Evolutionary conservation across 2,113 vertebrate genomes (phyloP).

Genomic region (Puntigrus tetrazona): DNA sequence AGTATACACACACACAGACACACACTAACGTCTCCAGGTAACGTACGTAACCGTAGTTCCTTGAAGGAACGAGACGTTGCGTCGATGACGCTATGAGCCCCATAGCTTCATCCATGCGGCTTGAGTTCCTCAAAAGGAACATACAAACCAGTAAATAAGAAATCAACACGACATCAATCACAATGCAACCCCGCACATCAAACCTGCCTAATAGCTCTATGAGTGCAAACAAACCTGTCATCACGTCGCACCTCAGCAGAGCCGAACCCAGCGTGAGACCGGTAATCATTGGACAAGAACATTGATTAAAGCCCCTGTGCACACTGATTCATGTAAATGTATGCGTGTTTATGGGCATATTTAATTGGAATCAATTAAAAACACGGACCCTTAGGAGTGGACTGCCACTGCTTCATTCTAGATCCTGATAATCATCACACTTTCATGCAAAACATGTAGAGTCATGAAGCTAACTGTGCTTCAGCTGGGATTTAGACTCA

Average conservation of each 20-base stretch:
- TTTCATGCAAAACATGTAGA: slow-evolving; percentile 19
- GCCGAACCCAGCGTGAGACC: slow-evolving; percentile 6
- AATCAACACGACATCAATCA: slow-evolving; percentile 19
- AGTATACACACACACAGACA: too few relatives aligned
- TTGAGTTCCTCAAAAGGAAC: too few relatives aligned
- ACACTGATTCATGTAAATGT: slow-evolving; percentile 48
- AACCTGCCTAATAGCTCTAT: slow-evolving; percentile 15
- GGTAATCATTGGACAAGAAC: slow-evolving; percentile 46
- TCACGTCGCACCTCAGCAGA: slow-evolving; percentile 19
- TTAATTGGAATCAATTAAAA: slow-evolving; percentile 43
- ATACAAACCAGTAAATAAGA: background rate
- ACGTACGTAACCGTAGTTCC: too few relatives aligned
- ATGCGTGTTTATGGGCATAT: slow-evolving; percentile 42
- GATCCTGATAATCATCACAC: slow-evolving; percentile 16
- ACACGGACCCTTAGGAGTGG: slow-evolving; percentile 23
- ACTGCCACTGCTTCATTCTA: background rate
- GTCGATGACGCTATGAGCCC: too few relatives aligned
- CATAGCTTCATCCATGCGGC: too few relatives aligned
- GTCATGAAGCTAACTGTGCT: background rate
- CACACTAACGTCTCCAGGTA: too few relatives aligned
- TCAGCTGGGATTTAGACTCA: slow-evolving; percentile 57
- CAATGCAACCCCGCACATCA: slow-evolving; percentile 7
- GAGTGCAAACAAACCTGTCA: slow-evolving; percentile 36
- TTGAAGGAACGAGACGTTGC: too few relatives aligned
- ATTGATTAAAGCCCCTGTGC: slow-evolving; percentile 42